Conservation (phyloP, 2,797 vertebrate genomes). For the Gobio occitaniae region DNA sequence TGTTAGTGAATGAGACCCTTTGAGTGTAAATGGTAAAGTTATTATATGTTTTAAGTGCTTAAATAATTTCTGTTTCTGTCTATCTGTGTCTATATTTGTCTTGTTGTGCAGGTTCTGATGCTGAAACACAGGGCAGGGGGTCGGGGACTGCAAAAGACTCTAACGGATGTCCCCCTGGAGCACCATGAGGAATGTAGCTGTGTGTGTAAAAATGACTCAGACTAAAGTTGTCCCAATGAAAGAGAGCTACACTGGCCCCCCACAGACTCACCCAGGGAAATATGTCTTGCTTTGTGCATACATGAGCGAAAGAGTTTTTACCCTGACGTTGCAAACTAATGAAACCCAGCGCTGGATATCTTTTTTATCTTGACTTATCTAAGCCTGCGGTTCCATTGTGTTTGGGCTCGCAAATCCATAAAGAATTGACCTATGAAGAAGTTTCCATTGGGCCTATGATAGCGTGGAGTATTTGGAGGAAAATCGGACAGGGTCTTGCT, state of each 20-base stretch:
- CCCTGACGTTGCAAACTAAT: slow-evolving; percentile 21
- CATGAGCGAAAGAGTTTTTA: slow-evolving; percentile 31
- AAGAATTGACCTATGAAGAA: slow-evolving; percentile 26
- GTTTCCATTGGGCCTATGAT: slow-evolving; percentile 17
- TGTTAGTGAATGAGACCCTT: background rate
- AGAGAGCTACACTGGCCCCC: slow-evolving; percentile 39
- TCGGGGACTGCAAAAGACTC: slow-evolving; percentile 89
- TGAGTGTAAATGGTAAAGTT: background rate
- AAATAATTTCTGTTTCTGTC: background rate
- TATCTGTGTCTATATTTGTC: background rate
- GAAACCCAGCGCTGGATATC: slow-evolving; percentile 25
- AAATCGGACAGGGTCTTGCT: slow-evolving; percentile 10
- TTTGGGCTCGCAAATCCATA: slow-evolving; percentile 41
- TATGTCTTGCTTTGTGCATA: slow-evolving; percentile 39
- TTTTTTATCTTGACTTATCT: slow-evolving; percentile 33
- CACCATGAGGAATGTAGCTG: slow-evolving; percentile 97
- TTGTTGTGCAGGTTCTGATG: slow-evolving; percentile 86
- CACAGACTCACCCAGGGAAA: slow-evolving; percentile 36
- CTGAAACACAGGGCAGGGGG: slow-evolving; percentile 88
- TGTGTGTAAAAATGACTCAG: slow-evolving; percentile 88
- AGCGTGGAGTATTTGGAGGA: slow-evolving; percentile 15
- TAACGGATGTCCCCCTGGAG: slow-evolving; percentile 93
- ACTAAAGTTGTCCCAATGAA: slow-evolving; percentile 72
- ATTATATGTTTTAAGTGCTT: background rate
- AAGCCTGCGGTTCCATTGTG: slow-evolving; percentile 21